Conservation (phyloP, 2,888 invertebrate species). For the Trichogramma dendrolimi region DNA sequence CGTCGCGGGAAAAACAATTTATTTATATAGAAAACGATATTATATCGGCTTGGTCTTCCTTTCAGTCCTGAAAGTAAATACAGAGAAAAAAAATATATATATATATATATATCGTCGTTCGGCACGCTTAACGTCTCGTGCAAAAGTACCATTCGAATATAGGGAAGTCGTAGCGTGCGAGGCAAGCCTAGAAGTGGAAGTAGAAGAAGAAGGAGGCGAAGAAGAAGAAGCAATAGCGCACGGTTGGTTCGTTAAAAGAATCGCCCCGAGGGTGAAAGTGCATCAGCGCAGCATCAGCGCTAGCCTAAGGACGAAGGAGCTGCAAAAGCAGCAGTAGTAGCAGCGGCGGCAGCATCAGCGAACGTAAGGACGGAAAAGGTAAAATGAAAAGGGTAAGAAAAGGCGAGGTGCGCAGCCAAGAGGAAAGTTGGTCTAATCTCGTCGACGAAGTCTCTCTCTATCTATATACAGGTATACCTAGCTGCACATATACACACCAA, state of each 20-base stretch:
- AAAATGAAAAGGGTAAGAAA: not conserved
- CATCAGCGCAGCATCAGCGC: too few species aligned
- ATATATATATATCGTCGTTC: not conserved
- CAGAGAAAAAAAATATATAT: not conserved
- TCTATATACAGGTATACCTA: too few species aligned
- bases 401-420: not conserved
- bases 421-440: conserved; percentile 10
- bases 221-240: not conserved
- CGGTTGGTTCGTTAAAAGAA: too few species aligned
- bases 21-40: too few species aligned
- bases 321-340: not conserved
- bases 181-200: not conserved
- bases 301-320: not conserved
- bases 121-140: not conserved
- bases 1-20: too few species aligned
- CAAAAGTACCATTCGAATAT: conserved; percentile 8
- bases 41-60: too few species aligned
- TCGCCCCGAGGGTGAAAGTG: too few species aligned
- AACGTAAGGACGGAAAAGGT: not conserved
- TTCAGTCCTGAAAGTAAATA: too few species aligned
- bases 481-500: too few species aligned
- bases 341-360: not conserved
- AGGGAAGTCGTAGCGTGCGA: not conserved
- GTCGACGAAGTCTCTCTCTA: not conserved
- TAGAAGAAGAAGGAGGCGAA: not conserved